Evolutionary conservation across 2,888 invertebrate species (phyloP).

Genomic region (Papilio gigon): DNA sequence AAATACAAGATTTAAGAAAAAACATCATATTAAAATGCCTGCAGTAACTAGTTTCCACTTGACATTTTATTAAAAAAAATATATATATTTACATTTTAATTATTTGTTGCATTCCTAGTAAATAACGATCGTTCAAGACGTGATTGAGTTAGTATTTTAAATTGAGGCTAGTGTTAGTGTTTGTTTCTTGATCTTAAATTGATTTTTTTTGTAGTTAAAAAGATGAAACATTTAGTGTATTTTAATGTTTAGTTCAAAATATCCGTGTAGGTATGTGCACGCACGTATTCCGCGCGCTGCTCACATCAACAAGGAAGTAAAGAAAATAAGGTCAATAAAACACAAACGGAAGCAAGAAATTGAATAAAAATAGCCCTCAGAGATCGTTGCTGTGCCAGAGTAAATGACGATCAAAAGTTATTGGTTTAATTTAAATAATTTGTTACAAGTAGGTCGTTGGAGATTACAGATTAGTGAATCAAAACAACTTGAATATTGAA

Average conservation of each 20-base stretch:
- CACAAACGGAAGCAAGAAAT: conserved; percentile 11
- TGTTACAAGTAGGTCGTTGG: too few relatives aligned
- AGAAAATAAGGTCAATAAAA: conserved; percentile 7
- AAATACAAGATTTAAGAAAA: background rate
- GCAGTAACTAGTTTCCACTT: background rate
- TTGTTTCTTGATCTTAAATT: too few relatives aligned
- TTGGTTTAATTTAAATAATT: too few relatives aligned
- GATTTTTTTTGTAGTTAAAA: too few relatives aligned
- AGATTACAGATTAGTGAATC: too few relatives aligned
- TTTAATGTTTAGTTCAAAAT: too few relatives aligned
- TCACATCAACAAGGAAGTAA: conserved; percentile 13
- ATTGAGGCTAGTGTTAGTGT: too few relatives aligned
- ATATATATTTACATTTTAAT: background rate
- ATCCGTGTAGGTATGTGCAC: background rate
- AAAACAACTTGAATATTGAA: too few relatives aligned
- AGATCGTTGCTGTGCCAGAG: too few relatives aligned
- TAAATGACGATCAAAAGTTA: background rate
- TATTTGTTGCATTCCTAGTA: background rate
- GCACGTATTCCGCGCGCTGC: conserved; percentile 1
- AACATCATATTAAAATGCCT: background rate
- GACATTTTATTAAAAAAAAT: background rate
- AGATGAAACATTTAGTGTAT: too few relatives aligned
- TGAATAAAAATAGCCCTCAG: background rate
- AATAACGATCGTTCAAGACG: background rate
- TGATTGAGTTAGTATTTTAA: background rate